phyloP scores from a whole-genome alignment of 2,113 vertebrate genomes.

The Pygathrix nemaeus region DNA sequence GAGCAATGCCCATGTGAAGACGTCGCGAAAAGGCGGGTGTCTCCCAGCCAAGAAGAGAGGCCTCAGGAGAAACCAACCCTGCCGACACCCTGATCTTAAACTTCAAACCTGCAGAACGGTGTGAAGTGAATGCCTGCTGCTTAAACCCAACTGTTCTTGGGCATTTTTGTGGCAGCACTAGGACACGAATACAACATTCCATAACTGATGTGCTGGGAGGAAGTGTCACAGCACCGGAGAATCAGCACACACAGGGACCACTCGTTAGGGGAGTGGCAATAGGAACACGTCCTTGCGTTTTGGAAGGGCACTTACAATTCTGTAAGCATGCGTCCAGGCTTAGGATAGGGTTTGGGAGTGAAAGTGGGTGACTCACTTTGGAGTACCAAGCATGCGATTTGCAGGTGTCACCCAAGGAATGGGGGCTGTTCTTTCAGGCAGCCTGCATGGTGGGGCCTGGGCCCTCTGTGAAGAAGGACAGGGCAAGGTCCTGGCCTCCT shows the following conservation, averaged over 20 bases:
- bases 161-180: not conserved
- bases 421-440: not conserved
- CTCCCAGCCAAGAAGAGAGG: not conserved
- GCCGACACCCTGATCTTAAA: not conserved
- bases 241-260: too few species aligned
- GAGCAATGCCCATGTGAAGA: not conserved
- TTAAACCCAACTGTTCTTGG: not conserved
- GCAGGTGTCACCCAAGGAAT: not conserved
- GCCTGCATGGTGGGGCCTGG: not conserved
- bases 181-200: not conserved
- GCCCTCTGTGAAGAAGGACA: rapidly evolving
- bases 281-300: not conserved
- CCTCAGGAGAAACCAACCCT: not conserved
- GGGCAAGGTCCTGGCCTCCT: not conserved
- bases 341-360: not conserved
- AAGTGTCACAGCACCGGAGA: not conserved
- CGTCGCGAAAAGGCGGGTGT: not conserved
- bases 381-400: not conserved
- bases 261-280: not conserved
- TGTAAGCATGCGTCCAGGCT: not conserved
- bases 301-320: not conserved
- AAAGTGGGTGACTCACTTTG: not conserved
- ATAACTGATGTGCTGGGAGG: not conserved
- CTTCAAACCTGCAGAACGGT: not conserved
- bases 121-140: not conserved